Evolutionary conservation across 2,797 vertebrate species (phyloP), one percentile per base, ranked within the genome.

Genomic region (Manis javanica): DNA sequence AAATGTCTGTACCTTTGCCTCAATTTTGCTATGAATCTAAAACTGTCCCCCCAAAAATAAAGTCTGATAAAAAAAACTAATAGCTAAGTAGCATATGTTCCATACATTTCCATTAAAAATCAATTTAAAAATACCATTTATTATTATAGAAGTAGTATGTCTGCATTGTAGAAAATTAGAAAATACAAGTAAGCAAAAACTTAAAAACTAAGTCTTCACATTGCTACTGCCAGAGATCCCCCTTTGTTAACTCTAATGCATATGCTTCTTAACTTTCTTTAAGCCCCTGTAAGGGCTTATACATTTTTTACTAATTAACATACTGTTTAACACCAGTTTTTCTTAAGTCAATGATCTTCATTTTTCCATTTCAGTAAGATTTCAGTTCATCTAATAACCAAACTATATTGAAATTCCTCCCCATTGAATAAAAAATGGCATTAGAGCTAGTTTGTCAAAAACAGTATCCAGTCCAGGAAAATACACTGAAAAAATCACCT

Each of bases 311-410:
- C 6, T 12, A 68, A 92, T 69, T 66, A 57, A 51, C 15, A 77
- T 66, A 51, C 2, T 68, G 8, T 63, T 92, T 82, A 79, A 29
- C 23, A 64, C 3, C 3, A 74, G 14, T 49, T 82, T 96, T 91
- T 81, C 31, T 83, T n/a, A 78, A 94, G 19, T 94, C 8, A 78
- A 10, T 91, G 51, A 89, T 91, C 21, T 81, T 78, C 59, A 79
- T 23, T 15, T 78, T 91, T 96, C 37, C 26, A 82, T 78, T 85
- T 97, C 55, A 87, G 69, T 71, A 93, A 72, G 24, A 61, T 90
- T 87, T 92, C 21, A 88, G 82, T 24, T 72, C 12, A 79, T 83
- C 8, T 91, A 91, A 72, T 72, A 78, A 21, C 5, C 15, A 82
- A 74, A 63, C 14, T 49, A 78, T 63, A 83, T 19, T 59, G 12